Evolutionary conservation across 2,113 vertebrate genomes (phyloP).

Genomic region (Lophius piscatorius): DNA sequence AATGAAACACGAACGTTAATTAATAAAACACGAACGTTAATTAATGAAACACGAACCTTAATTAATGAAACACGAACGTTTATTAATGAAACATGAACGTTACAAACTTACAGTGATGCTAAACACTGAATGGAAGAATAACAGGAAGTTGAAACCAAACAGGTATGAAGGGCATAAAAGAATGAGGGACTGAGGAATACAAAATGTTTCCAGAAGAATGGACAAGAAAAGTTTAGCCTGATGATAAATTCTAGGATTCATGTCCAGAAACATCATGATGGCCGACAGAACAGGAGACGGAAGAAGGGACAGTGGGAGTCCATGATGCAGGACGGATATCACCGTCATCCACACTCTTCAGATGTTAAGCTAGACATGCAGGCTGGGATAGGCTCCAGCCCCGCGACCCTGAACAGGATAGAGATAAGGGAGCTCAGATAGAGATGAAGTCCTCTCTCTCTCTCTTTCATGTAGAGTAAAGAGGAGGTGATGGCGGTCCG

Average conservation of each 20-base stretch:
- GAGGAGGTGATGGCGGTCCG: slow-evolving; percentile 94
- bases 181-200: no score
- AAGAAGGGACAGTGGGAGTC: no score
- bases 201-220: slow-evolving; percentile 60
- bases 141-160: neutral
- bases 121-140: neutral
- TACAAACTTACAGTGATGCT: no score
- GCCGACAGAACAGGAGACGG: neutral
- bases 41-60: no score
- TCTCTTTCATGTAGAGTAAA: slow-evolving; percentile 82
- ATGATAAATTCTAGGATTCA: slow-evolving; percentile 55
- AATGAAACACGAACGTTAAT: no score
- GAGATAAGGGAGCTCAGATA: no score
- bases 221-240: slow-evolving; percentile 78
- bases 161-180: neutral
- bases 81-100: no score
- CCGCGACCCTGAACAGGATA: no score
- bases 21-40: no score
- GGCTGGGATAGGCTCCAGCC: no score
- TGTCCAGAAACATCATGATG: neutral
- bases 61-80: no score
- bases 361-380: neutral
- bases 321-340: neutral
- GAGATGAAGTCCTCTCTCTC: no score
- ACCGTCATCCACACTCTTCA: neutral